phyloP scores from a whole-genome alignment of 2,888 invertebrate genomes.

The Sphaerophoria rueppellii region DNA sequence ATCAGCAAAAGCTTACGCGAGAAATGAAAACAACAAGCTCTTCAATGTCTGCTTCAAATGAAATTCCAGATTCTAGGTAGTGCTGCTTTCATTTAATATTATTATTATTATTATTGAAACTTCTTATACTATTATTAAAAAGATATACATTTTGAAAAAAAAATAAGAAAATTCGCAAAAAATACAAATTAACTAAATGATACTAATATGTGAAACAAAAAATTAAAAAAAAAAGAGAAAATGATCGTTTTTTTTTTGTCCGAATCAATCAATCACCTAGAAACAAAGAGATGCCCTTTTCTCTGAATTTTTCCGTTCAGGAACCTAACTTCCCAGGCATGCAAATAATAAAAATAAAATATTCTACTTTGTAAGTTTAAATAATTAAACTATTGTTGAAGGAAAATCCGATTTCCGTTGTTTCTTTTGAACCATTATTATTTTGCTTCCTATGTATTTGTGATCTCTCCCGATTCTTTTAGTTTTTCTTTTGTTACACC shows the following conservation, averaged over 20 bases:
- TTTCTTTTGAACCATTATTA: slow-evolving; percentile 45
- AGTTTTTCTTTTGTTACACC: slow-evolving; percentile 30
- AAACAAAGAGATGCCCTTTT: slow-evolving; percentile 32
- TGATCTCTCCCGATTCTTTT: slow-evolving; percentile 62
- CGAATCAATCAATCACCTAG: slow-evolving; percentile 25
- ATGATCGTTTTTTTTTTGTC: slow-evolving; percentile 63
- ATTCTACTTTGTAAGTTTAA: slow-evolving; percentile 57
- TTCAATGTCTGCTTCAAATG: slow-evolving; percentile 80
- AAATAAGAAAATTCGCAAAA: slow-evolving; percentile 41
- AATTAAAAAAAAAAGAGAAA: slow-evolving; percentile 59
- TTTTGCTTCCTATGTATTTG: slow-evolving; percentile 42
- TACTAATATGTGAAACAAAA: slow-evolving; percentile 67
- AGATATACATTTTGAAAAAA: slow-evolving; percentile 66
- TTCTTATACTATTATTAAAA: slow-evolving; percentile 80
- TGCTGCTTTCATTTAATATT: slow-evolving; percentile 79
- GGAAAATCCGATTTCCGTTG: slow-evolving; percentile 68
- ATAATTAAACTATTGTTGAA: slow-evolving; percentile 59
- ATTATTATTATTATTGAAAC: slow-evolving; percentile 80
- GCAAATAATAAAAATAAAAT: slow-evolving; percentile 50
- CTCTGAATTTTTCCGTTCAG: slow-evolving; percentile 28
- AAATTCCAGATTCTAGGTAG: slow-evolving; percentile 83
- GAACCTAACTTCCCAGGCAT: slow-evolving; percentile 45
- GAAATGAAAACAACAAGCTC: slow-evolving; percentile 76
- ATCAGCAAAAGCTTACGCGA: slow-evolving; percentile 78
- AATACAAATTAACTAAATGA: slow-evolving; percentile 70